Base-by-base conservation (phyloP, 2,888 invertebrate genomes). In the Fabriciana adippe region DNA sequence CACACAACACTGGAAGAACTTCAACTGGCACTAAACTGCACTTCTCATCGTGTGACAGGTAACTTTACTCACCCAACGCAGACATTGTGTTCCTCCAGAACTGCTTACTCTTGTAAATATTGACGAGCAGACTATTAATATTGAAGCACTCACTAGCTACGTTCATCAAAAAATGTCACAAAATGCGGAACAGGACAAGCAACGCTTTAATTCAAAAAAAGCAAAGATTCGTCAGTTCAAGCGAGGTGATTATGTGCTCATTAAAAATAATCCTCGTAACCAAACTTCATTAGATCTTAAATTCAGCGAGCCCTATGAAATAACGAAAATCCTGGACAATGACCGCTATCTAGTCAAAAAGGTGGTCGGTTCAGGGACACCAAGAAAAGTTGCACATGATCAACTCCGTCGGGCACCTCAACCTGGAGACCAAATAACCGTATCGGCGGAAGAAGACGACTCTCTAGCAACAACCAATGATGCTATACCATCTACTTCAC, bases 381-480 rank as follows among this genome's bases (percentile, higher is more conserved):
- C 73, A 35, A 65, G 71, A 11, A 75, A 76, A 55, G 74, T 75
- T 2, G 73, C 75, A 11, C 74, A 75, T 18, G 74, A 76, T 55
- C 76, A 75, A 55, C 64, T 76, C 1, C 72, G 75, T 1, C 60
- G 56, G 11, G 74, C 72, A 8, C 75, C 73, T 6, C 68, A 71
- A 56, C 74, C 70, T 6, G 67, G 67, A 15, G 64, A 72, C 6
- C 74, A 73, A 61, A 16, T 26, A 31, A 67, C 70, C 70, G 66
- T 72, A 60, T 70, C 67, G 67, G 62, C 53, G 55, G 35, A 41
- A 56, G 18, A 62, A 26, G 16, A 50, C 15, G 5, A 48, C 31
- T 1, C 6, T 35, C 1, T 6, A 35, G 31, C 1, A 35, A 1
- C 31, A 6, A 8, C 31, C 6, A 35, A 35, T 8, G 31, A 35